Conservation (phyloP, 2,888 invertebrate genomes). For the Autographa gamma region DNA sequence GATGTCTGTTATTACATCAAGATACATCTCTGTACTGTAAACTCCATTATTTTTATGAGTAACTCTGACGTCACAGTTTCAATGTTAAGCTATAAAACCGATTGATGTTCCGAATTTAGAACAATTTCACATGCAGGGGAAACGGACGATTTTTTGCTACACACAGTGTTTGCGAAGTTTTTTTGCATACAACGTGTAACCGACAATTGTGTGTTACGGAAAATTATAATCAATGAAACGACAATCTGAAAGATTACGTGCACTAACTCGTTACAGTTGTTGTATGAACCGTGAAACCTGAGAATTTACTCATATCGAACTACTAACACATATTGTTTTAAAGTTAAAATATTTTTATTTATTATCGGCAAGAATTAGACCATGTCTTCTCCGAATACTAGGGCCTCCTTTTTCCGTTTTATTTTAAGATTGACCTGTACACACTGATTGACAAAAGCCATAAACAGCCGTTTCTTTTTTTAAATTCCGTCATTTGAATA, state of each 20-base stretch:
- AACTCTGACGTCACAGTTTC: constrained; percentile 62
- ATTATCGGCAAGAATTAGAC: neutral
- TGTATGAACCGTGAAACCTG: constrained; percentile 19
- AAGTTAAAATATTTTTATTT: neutral
- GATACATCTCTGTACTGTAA: constrained; percentile 42
- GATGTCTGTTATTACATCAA: constrained; percentile 55
- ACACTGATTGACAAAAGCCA: no score
- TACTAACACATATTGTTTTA: neutral
- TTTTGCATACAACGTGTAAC: constrained; percentile 31
- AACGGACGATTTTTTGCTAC: constrained; percentile 34
- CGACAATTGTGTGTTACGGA: constrained; percentile 29
- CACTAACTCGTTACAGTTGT: constrained; percentile 18
- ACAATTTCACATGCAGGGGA: constrained; percentile 43
- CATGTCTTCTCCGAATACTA: no score
- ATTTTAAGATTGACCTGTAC: no score
- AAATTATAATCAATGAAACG: constrained; percentile 27
- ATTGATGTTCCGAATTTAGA: constrained; percentile 66
- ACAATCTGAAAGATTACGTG: constrained; percentile 31
- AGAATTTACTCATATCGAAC: neutral
- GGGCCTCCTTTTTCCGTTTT: no score
- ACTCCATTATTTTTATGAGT: constrained; percentile 65
- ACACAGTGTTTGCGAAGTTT: constrained; percentile 37
- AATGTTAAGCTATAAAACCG: constrained; percentile 67
- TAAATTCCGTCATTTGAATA: neutral
- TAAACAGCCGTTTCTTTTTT: neutral